Conservation (phyloP, 2,797 vertebrate genomes). For the Schizopygopsis pylzovi region DNA sequence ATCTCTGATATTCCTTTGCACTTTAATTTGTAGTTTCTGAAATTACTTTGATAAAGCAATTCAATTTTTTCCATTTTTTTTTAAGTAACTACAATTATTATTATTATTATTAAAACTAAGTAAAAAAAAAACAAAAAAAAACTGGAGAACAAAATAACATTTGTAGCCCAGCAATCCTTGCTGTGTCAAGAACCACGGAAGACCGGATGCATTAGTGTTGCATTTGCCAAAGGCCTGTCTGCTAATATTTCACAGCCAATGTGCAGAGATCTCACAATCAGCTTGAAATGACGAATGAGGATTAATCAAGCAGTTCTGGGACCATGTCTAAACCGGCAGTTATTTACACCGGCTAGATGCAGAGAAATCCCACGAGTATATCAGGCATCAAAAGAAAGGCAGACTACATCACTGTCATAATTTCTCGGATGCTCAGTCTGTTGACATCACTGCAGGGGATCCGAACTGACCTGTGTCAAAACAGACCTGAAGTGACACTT, state of each 20-base stretch:
- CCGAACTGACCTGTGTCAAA: slow-evolving; percentile 4
- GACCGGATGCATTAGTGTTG: background rate
- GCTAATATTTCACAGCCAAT: slow-evolving; percentile 9
- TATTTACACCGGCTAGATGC: slow-evolving; percentile 6
- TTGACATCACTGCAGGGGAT: slow-evolving; percentile 12
- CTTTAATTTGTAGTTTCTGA: background rate
- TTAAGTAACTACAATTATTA: no score
- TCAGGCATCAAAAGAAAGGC: slow-evolving; percentile 4
- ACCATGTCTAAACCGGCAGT: slow-evolving; percentile 11
- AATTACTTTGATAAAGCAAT: background rate
- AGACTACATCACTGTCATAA: slow-evolving; percentile 7
- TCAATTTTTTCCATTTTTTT: no score
- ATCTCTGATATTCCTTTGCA: background rate
- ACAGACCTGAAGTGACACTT: slow-evolving; percentile 28
- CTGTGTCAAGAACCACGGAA: background rate
- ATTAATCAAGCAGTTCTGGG: slow-evolving; percentile 46
- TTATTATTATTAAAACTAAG: no score
- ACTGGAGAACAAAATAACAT: background rate
- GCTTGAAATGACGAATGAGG: slow-evolving; percentile 19
- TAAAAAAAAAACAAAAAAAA: no score
- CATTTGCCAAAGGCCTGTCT: slow-evolving; percentile 9
- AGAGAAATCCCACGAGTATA: background rate
- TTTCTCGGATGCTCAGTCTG: background rate
- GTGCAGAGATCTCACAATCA: background rate
- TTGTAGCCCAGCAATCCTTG: background rate